These are phyloP conservation scores for Monopterus albus DNA, from an alignment of 2,113 vertebrate genomes.

Conservation along the genomic window DNA sequence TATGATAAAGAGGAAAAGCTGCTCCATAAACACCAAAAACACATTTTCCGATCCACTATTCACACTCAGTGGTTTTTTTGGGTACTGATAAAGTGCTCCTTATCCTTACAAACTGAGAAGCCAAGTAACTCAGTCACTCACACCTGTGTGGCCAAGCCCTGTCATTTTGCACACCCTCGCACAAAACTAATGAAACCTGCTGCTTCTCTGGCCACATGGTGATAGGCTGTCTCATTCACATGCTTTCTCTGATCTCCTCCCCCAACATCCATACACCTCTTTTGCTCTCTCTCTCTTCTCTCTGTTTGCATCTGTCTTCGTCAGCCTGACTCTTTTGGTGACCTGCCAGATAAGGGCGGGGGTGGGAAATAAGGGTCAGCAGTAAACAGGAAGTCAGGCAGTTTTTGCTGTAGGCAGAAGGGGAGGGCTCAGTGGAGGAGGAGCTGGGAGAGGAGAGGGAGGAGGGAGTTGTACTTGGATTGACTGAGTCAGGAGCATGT, in stretches of 20 bases:
- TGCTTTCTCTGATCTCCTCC: conserved; percentile 57
- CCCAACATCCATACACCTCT: conserved; percentile 15
- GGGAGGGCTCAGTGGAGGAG: conserved; percentile 64
- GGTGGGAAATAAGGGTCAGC: conserved; percentile 76
- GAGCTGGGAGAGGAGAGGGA: conserved; percentile 52
- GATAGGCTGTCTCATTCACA: conserved; percentile 66
- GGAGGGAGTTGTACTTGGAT: conserved; percentile 79
- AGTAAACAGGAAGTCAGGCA: conserved; percentile 84
- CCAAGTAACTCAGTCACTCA: too few relatives aligned
- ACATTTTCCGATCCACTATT: too few relatives aligned
- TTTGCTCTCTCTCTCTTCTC: conserved; percentile 36
- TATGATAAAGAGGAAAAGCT: too few relatives aligned
- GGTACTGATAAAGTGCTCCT: too few relatives aligned
- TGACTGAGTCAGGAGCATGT: conserved; percentile 74
- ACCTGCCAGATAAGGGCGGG: conserved; percentile 66
- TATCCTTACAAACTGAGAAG: too few relatives aligned
- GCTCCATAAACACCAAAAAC: too few relatives aligned
- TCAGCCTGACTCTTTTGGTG: conserved; percentile 67
- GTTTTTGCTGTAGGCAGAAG: conserved; percentile 70
- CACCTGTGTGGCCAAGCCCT: too few relatives aligned
- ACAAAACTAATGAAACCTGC: conserved; percentile 51
- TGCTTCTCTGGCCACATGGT: conserved; percentile 60
- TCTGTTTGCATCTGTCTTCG: conserved; percentile 59
- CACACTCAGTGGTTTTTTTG: too few relatives aligned
- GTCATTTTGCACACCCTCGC: conserved; percentile 3